Evolutionary conservation across 2,888 invertebrate genomes (phyloP).

Genomic region (Abscondita cerata): DNA sequence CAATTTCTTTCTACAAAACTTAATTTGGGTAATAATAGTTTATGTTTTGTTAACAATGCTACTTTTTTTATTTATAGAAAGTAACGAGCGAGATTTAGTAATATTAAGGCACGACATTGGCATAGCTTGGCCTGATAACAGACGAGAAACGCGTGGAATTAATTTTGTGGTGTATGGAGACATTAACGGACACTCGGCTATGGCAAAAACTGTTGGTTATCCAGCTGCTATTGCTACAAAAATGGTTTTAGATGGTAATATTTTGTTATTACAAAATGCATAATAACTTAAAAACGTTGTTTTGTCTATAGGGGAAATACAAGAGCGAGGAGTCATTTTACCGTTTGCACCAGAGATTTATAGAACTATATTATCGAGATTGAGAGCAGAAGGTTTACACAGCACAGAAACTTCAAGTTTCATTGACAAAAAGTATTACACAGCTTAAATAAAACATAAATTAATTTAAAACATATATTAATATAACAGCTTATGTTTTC

Average conservation of each 20-base stretch:
- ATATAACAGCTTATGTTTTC: too few species aligned
- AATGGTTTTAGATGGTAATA: conserved; percentile 93
- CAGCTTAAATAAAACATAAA: too few species aligned
- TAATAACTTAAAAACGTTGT: conserved; percentile 9
- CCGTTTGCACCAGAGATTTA: conserved; percentile 95
- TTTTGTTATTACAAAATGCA: neutral
- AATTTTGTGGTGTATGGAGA: conserved; percentile 93
- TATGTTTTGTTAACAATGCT: neutral
- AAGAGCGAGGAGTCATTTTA: conserved; percentile 89
- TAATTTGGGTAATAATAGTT: conserved; percentile 67
- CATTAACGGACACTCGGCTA: conserved; percentile 84
- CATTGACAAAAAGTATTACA: too few species aligned
- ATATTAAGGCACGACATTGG: conserved; percentile 93
- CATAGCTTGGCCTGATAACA: conserved; percentile 90
- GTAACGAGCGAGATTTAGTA: conserved; percentile 90
- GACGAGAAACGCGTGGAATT: conserved; percentile 80
- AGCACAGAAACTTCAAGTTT: conserved; percentile 71
- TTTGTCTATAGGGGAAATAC: conserved; percentile 83
- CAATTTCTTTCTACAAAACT: conserved; percentile 85
- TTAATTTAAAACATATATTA: too few species aligned
- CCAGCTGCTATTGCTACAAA: conserved; percentile 96
- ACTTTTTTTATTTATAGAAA: conserved; percentile 55
- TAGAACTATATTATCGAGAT: conserved; percentile 85
- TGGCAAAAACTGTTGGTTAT: conserved; percentile 93
- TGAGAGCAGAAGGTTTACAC: conserved; percentile 84